Percentiles rank a stretch among this genome's conserved stretches.
Evolutionary conservation across 2,113 vertebrate species (phyloP).

Genomic region (Trematocara marginatum): DNA sequence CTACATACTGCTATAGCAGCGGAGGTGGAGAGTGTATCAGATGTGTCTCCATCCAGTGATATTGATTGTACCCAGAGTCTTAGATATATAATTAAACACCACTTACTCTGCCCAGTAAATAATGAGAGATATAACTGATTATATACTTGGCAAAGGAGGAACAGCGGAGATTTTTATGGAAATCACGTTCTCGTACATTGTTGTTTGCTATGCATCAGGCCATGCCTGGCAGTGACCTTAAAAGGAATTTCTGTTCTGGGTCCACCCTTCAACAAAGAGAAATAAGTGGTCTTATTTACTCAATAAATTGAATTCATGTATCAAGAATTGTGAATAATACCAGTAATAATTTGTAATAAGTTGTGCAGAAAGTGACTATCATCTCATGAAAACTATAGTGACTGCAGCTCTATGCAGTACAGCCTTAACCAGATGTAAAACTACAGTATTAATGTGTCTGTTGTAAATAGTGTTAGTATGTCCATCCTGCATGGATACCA

Average conservation of each 20-base stretch:
- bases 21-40: neutral
- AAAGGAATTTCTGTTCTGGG: conserved; percentile 58
- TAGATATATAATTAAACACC: conserved; percentile 14
- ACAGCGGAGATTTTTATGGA: conserved; percentile 55
- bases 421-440: conserved; percentile 76
- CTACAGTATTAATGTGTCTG: conserved; percentile 66
- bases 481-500: conserved; percentile 85
- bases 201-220: conserved; percentile 78
- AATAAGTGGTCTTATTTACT: conserved; percentile 76
- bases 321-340: conserved; percentile 66
- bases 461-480: conserved; percentile 95
- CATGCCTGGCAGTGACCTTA: conserved; percentile 68
- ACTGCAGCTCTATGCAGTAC: conserved; percentile 69
- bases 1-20: neutral
- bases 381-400: conserved; percentile 78
- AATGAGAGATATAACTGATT: conserved; percentile 23
- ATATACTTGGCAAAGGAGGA: conserved; percentile 8
- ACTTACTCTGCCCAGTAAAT: neutral
- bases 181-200: conserved; percentile 49
- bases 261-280: conserved; percentile 66
- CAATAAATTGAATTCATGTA: conserved; percentile 59
- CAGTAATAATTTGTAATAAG: conserved; percentile 67
- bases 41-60: conserved; percentile 22
- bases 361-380: conserved; percentile 85
- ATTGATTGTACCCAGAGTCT: conserved; percentile 25